Evolutionary conservation across 2,113 vertebrate genomes (phyloP).

Genomic region (Sylvicapra grimmia): DNA sequence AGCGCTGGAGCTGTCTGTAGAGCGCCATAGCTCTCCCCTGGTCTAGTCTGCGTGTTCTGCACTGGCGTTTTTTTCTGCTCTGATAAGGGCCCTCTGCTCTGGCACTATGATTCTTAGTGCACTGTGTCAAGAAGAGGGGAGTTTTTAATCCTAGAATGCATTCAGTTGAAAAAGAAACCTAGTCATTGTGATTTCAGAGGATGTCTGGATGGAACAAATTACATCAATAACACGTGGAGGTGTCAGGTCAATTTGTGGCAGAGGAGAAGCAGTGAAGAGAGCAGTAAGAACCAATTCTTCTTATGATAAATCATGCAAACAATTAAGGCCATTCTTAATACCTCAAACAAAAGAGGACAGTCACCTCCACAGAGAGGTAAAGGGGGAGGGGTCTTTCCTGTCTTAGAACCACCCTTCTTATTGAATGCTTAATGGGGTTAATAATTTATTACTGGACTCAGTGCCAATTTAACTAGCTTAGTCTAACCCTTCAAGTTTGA

Average conservation of each 20-base stretch:
- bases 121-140: neutral
- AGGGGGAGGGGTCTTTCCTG: neutral
- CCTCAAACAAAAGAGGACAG: neutral
- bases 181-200: neutral
- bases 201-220: neutral
- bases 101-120: neutral
- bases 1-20: neutral
- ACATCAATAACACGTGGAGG: neutral
- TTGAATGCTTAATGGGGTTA: neutral
- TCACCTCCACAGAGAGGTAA: neutral
- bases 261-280: neutral
- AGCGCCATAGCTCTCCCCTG: neutral
- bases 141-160: neutral
- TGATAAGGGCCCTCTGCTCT: neutral
- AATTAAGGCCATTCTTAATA: neutral
- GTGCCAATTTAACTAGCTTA: slow-evolving; percentile 9
- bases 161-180: neutral
- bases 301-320: neutral
- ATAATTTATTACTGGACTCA: slow-evolving; percentile 25
- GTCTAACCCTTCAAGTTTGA: neutral
- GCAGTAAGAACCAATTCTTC: neutral
- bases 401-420: neutral
- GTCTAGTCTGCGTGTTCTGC: neutral
- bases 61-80: neutral
- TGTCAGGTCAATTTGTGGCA: neutral